These are phyloP conservation scores for Bagarius yarrelli DNA, from an alignment of 2,113 vertebrate species.

Conservation along the genomic window DNA sequence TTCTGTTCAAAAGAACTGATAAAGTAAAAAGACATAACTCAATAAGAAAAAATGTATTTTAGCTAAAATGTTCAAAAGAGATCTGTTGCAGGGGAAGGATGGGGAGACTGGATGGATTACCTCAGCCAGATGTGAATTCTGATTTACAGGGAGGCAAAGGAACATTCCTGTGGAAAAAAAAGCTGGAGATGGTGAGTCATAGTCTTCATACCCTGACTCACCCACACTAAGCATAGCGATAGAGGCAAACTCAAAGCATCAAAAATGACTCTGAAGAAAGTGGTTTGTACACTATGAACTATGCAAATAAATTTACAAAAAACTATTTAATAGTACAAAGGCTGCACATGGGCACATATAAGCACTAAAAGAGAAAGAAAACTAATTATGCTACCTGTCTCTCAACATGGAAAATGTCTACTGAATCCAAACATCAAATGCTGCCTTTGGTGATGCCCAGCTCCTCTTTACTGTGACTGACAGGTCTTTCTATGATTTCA, in stretches of 20 bases:
- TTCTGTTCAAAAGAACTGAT: neutral
- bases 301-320: constrained; percentile 16
- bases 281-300: constrained; percentile 28
- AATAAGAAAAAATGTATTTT: constrained; percentile 23
- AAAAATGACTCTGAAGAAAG: constrained; percentile 40
- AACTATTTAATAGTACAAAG: constrained; percentile 29
- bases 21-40: neutral
- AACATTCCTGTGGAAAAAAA: constrained; percentile 54
- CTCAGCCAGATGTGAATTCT: constrained; percentile 54
- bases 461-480: constrained; percentile 37
- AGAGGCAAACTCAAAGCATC: constrained; percentile 41
- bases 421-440: constrained; percentile 38
- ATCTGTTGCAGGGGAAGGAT: constrained; percentile 22
- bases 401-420: constrained; percentile 11
- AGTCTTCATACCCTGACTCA: constrained; percentile 48
- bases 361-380: neutral
- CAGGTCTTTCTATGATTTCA: constrained; percentile 31
- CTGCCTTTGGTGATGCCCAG: constrained; percentile 41
- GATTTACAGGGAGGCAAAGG: constrained; percentile 54
- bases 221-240: constrained; percentile 37
- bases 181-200: constrained; percentile 57
- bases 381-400: neutral
- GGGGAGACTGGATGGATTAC: constrained; percentile 34
- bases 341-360: constrained; percentile 20
- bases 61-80: constrained; percentile 24